Evolutionary conservation across 1,140 invertebrate genomes (phyloP).

Genomic region (Brachionus koreanus): DNA sequence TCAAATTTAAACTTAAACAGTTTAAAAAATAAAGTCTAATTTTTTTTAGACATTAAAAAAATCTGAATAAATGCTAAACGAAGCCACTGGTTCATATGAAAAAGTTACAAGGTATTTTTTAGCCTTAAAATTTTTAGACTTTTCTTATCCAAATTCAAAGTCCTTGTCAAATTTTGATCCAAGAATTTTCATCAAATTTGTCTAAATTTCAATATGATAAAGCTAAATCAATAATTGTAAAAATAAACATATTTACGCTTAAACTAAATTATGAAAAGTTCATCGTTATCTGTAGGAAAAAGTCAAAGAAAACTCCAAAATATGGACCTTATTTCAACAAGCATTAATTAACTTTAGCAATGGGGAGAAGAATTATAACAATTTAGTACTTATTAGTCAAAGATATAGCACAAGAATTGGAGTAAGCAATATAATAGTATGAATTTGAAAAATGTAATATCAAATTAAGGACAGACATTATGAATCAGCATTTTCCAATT

Average conservation of each 20-base stretch:
- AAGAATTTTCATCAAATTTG: conserved; percentile 12
- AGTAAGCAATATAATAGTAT: not conserved
- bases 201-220: conserved; percentile 43
- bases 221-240: conserved; percentile 9
- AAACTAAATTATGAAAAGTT: not conserved
- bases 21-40: too few relatives aligned
- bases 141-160: not conserved
- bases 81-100: not conserved
- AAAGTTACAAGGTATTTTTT: not conserved
- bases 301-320: not conserved
- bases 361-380: conserved; percentile 28
- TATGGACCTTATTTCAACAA: not conserved
- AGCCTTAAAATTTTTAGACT: not conserved
- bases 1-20: too few relatives aligned
- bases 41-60: not conserved
- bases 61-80: not conserved
- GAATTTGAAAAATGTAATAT: not conserved
- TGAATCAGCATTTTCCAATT: not conserved
- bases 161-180: not conserved
- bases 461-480: not conserved
- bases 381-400: conserved; percentile 10
- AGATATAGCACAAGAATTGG: not conserved
- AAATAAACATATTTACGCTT: not conserved
- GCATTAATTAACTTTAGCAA: not conserved
- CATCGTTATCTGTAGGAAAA: not conserved